phyloP scores from a whole-genome alignment of 2,797 vertebrate species.

The Gouania willdenowi region DNA sequence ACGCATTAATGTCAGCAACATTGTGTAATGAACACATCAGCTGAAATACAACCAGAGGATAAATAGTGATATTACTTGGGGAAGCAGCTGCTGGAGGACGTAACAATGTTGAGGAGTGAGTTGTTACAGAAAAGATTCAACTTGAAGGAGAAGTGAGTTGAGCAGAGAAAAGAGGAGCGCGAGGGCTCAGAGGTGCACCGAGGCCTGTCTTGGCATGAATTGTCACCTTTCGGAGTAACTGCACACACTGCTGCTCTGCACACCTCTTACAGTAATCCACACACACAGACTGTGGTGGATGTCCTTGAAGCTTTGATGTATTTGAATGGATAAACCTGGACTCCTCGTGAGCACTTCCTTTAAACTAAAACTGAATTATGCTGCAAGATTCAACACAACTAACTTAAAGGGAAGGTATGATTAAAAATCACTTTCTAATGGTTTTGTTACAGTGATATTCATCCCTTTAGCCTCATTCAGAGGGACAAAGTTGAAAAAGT shows the following conservation, averaged over 20 bases:
- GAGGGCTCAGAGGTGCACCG: constrained; percentile 12
- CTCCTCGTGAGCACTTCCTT: no score
- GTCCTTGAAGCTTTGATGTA: constrained; percentile 52
- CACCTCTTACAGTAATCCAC: constrained; percentile 6
- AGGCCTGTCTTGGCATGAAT: constrained; percentile 46
- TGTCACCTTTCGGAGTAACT: constrained; percentile 32
- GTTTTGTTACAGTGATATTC: no score
- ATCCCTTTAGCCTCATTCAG: no score
- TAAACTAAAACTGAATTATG: no score
- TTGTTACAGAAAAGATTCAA: constrained; percentile 1
- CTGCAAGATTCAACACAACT: no score
- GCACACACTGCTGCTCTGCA: constrained; percentile 15
- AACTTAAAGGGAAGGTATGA: no score
- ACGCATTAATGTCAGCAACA: no score
- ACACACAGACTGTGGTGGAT: constrained; percentile 18
- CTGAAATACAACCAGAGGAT: not conserved
- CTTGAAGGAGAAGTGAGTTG: constrained; percentile 4
- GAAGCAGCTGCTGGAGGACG: not conserved
- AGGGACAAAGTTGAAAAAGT: no score
- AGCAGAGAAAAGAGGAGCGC: constrained; percentile 3
- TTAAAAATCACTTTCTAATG: no score
- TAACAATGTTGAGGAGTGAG: not conserved
- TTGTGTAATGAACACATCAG: not conserved
- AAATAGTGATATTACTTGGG: not conserved
- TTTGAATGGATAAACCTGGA: constrained; percentile 39